These are phyloP conservation scores for Oegoconia quadripuncta DNA, from an alignment of 2,888 invertebrate genomes.

Conservation along the genomic window DNA sequence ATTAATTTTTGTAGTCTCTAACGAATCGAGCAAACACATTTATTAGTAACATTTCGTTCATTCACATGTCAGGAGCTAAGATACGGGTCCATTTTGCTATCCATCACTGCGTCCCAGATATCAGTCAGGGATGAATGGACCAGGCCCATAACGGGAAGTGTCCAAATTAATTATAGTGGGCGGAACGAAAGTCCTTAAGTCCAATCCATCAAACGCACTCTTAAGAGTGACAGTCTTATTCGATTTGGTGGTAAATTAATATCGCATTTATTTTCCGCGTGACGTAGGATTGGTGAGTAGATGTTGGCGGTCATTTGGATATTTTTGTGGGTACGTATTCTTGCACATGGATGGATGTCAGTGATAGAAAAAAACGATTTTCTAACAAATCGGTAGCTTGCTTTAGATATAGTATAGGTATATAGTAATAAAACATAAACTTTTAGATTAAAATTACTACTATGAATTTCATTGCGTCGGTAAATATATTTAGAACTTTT, in stretches of 20 bases:
- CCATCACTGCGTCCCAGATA: constrained; percentile 26
- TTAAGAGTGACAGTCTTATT: constrained; percentile 8
- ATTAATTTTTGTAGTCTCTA: too few species aligned
- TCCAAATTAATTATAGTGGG: constrained; percentile 51
- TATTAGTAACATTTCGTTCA: constrained; percentile 21
- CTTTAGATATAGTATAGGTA: too few species aligned
- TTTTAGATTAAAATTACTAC: too few species aligned
- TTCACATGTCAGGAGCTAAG: constrained; percentile 18
- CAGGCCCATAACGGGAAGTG: constrained; percentile 28
- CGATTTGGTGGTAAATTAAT: constrained; percentile 2
- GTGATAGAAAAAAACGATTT: too few species aligned
- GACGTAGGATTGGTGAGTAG: too few species aligned
- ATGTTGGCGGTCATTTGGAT: too few species aligned
- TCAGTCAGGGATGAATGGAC: constrained; percentile 22
- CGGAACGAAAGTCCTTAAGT: constrained; percentile 50
- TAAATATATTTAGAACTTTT: too few species aligned
- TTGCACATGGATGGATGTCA: too few species aligned
- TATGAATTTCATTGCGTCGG: too few species aligned
- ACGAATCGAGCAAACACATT: constrained; percentile 16
- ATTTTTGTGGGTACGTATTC: too few species aligned
- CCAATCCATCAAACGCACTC: constrained; percentile 44
- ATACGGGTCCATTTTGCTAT: constrained; percentile 25
- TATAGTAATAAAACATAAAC: too few species aligned
- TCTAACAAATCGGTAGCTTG: too few species aligned
- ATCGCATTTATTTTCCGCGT: not conserved